phyloP scores from a whole-genome alignment of 1,140 invertebrate species.

The Drosophila nebulosa region DNA sequence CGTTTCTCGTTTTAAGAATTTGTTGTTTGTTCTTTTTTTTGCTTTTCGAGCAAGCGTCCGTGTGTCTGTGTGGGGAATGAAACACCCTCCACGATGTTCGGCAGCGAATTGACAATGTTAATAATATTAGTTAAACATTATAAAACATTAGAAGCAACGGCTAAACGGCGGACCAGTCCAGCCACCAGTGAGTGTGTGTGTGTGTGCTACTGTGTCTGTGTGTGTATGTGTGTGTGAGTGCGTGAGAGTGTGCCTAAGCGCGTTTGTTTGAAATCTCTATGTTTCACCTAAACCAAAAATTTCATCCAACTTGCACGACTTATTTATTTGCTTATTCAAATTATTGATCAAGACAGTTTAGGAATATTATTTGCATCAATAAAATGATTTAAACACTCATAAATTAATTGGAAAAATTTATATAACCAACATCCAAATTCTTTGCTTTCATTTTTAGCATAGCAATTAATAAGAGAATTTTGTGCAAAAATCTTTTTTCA shows the following conservation, averaged over 20 bases:
- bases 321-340: conserved; percentile 48
- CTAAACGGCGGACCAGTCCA: conserved; percentile 1
- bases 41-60: conserved; percentile 56
- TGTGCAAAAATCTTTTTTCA: too few species aligned
- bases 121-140: conserved; percentile 80
- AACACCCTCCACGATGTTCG: conserved; percentile 80
- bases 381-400: conserved; percentile 4
- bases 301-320: conserved; percentile 21
- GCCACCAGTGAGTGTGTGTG: conserved; percentile 6
- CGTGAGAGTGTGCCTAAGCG: too few species aligned
- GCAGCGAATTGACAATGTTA: conserved; percentile 78
- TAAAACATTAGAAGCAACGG: conserved; percentile 74
- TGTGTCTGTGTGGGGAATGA: conserved; percentile 48
- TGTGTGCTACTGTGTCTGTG: conserved; percentile 5
- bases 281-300: conserved; percentile 16
- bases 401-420: background rate
- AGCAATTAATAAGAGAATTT: background rate
- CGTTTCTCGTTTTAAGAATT: conserved; percentile 52
- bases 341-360: conserved; percentile 21
- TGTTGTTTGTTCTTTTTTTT: conserved; percentile 4
- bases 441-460: background rate
- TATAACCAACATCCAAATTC: background rate
- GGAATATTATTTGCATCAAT: conserved; percentile 35
- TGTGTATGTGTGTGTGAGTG: conserved; percentile 14
- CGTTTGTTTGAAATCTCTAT: too few species aligned